These are phyloP conservation scores for Brienomyrus brachyistius DNA, from an alignment of 2,113 vertebrate genomes.

Conservation along the genomic window DNA sequence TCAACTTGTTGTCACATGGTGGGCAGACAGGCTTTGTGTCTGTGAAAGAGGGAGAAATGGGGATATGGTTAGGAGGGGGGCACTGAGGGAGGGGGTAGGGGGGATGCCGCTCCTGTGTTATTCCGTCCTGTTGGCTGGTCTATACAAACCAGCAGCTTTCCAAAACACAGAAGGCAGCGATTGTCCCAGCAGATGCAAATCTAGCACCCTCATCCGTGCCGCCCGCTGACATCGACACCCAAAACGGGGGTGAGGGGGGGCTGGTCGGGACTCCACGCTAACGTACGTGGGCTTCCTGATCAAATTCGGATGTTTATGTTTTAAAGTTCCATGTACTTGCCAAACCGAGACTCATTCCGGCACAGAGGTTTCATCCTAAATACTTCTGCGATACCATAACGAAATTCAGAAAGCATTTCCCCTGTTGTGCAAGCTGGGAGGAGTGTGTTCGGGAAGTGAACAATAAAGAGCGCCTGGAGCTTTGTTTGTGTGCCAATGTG, in stretches of 20 bases:
- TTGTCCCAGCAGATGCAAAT: neutral
- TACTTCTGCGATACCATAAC: neutral
- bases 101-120: neutral
- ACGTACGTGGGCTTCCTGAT: neutral
- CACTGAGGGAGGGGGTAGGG: neutral
- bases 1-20: constrained; percentile 89
- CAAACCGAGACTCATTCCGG: neutral
- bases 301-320: neutral
- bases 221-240: neutral
- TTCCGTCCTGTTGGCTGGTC: neutral
- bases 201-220: neutral
- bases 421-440: neutral
- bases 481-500: neutral
- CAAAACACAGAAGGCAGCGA: neutral
- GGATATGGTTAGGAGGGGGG: neutral
- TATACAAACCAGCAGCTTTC: neutral
- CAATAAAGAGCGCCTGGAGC: neutral
- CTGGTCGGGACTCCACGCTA: neutral
- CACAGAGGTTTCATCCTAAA: neutral
- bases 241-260: neutral
- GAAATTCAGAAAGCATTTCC: neutral
- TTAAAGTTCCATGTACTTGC: neutral
- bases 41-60: constrained; percentile 20
- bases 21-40: constrained; percentile 70
- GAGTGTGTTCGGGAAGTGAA: neutral